Evolutionary conservation across 2,797 vertebrate species (phyloP).

Genomic region (Labeo calbasu): DNA sequence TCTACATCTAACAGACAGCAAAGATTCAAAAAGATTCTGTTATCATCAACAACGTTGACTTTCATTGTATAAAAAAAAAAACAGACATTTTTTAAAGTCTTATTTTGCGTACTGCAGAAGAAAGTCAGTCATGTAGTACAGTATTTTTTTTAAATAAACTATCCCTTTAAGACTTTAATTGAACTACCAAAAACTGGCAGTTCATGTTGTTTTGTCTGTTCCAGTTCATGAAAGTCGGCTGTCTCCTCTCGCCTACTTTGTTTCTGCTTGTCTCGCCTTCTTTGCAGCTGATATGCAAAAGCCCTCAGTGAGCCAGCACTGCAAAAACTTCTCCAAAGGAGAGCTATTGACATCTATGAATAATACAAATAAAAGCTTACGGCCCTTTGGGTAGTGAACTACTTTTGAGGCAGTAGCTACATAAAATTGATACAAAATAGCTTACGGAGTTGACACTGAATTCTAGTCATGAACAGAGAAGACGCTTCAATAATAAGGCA

Average conservation of each 20-base stretch:
- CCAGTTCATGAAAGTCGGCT: not conserved
- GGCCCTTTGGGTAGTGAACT: not conserved
- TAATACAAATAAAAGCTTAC: conserved; percentile 16
- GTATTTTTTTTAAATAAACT: not conserved
- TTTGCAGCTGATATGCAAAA: conserved; percentile 23
- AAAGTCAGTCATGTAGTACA: not conserved
- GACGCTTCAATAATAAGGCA: not conserved
- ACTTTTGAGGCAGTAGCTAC: not conserved
- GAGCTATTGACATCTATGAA: conserved; percentile 17
- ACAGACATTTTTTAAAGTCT: too few relatives aligned
- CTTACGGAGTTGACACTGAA: not conserved
- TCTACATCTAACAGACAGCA: not conserved
- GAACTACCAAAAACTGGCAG: not conserved
- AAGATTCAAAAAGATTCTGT: not conserved
- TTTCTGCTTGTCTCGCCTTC: not conserved
- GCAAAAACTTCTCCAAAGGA: not conserved
- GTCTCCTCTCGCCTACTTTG: not conserved
- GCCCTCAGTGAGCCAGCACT: not conserved
- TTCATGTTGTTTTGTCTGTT: not conserved
- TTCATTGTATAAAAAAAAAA: not conserved
- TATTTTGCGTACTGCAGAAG: too few relatives aligned
- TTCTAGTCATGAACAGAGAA: conserved; percentile 3
- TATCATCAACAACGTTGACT: not conserved
- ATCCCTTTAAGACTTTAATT: not conserved
- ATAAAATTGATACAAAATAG: conserved; percentile 8